These are phyloP conservation scores for Pediacus dermestoides DNA, from an alignment of 2,888 invertebrate genomes.

Conservation along the genomic window DNA sequence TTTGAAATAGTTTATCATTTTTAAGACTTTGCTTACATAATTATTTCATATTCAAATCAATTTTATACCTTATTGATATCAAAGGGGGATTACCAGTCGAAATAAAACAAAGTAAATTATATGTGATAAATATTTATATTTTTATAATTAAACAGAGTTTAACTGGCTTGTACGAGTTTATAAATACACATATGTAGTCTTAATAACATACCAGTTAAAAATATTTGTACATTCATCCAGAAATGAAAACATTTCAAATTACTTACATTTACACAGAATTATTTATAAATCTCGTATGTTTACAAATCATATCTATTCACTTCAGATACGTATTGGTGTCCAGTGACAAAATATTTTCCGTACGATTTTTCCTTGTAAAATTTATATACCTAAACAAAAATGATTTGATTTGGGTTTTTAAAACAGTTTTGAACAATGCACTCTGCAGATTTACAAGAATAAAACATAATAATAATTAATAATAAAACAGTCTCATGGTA, in stretches of 20 bases:
- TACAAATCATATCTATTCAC: constrained; percentile 25
- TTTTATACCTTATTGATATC: no score
- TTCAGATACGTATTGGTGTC: constrained; percentile 36
- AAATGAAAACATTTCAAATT: constrained; percentile 47
- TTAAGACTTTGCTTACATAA: no score
- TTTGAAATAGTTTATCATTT: no score
- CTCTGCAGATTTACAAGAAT: constrained; percentile 14
- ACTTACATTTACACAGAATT: constrained; percentile 46
- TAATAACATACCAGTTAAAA: constrained; percentile 48
- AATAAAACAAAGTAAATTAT: constrained; percentile 18
- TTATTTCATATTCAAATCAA: no score
- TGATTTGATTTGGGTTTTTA: no score
- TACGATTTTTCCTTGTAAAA: constrained; percentile 12
- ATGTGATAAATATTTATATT: constrained; percentile 52
- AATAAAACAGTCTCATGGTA: constrained; percentile 49
- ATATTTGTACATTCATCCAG: constrained; percentile 50
- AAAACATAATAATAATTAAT: constrained; percentile 31
- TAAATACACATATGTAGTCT: constrained; percentile 47
- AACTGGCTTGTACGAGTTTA: constrained; percentile 50
- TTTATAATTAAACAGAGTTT: constrained; percentile 50
- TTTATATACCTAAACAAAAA: no score
- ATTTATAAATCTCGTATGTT: constrained; percentile 34
- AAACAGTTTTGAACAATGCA: no score
- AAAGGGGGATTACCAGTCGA: no score
- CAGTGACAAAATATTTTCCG: constrained; percentile 14